phyloP scores from a whole-genome alignment of 2,113 vertebrate genomes.

The Passer domesticus region DNA sequence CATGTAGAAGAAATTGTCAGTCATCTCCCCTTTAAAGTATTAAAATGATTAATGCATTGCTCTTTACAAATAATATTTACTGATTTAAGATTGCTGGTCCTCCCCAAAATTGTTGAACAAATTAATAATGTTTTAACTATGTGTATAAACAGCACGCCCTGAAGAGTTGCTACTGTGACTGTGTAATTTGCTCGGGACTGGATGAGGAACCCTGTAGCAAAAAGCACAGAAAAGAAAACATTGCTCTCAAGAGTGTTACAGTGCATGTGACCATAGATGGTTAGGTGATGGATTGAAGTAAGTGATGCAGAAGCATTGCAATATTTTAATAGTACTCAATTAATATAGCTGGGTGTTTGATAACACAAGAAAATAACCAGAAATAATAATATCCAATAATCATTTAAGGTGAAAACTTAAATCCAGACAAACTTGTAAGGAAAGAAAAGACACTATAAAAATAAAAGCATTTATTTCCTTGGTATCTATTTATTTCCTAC shows the following conservation, averaged over 20 bases:
- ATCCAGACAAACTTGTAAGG: not conserved
- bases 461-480: not conserved
- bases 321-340: not conserved
- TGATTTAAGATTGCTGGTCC: not conserved
- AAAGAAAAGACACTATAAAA: not conserved
- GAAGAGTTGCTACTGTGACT: not conserved
- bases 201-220: not conserved
- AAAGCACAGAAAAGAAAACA: not conserved
- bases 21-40: not conserved
- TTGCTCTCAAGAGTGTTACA: not conserved
- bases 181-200: not conserved
- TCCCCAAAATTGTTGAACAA: not conserved
- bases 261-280: not conserved
- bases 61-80: not conserved
- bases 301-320: rapidly evolving
- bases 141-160: not conserved
- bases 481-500: not conserved
- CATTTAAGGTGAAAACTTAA: not conserved
- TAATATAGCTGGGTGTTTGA: not conserved
- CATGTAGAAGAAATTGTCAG: not conserved
- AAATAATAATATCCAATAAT: not conserved
- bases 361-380: not conserved
- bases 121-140: not conserved
- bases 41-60: not conserved
- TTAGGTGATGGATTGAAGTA: not conserved